Conservation (phyloP, 2,888 invertebrate species). For the Carcina quercana region DNA sequence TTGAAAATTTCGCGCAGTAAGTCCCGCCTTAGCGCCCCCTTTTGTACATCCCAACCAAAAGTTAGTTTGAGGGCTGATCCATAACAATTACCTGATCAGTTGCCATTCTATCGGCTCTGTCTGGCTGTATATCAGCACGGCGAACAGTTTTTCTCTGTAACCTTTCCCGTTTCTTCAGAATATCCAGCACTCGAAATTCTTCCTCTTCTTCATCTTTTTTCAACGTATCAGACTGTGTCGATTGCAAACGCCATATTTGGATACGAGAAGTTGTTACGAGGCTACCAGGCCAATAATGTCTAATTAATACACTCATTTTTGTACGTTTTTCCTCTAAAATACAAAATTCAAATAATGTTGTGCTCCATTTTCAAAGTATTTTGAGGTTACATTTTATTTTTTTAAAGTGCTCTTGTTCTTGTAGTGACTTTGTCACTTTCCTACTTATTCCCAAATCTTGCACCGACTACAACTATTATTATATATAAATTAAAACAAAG, state of each 20-base stretch:
- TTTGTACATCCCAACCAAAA: not conserved
- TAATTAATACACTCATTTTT: conserved; percentile 59
- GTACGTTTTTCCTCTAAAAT: conserved; percentile 9
- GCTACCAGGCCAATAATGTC: conserved; percentile 37
- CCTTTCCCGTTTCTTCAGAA: conserved; percentile 50
- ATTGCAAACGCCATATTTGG: conserved; percentile 54
- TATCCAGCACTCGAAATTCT: conserved; percentile 70
- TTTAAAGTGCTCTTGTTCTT: not conserved
- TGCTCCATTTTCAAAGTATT: conserved; percentile 26
- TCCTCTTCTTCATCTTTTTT: conserved; percentile 46
- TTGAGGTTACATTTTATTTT: not conserved
- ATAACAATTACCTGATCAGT: conserved; percentile 46
- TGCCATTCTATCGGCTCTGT: conserved; percentile 58
- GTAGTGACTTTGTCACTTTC: too few species aligned
- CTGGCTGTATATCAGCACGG: conserved; percentile 51
- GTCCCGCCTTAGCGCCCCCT: too few species aligned
- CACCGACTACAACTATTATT: too few species aligned
- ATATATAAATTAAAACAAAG: too few species aligned
- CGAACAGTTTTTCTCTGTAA: conserved; percentile 32
- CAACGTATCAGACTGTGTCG: conserved; percentile 41
- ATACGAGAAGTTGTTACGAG: conserved; percentile 32
- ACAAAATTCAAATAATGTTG: conserved; percentile 10
- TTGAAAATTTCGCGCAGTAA: too few species aligned
- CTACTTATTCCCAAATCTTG: too few species aligned
- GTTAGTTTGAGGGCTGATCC: too few species aligned